Conservation (phyloP, 2,113 vertebrate genomes). For the Gyps fulvus region DNA sequence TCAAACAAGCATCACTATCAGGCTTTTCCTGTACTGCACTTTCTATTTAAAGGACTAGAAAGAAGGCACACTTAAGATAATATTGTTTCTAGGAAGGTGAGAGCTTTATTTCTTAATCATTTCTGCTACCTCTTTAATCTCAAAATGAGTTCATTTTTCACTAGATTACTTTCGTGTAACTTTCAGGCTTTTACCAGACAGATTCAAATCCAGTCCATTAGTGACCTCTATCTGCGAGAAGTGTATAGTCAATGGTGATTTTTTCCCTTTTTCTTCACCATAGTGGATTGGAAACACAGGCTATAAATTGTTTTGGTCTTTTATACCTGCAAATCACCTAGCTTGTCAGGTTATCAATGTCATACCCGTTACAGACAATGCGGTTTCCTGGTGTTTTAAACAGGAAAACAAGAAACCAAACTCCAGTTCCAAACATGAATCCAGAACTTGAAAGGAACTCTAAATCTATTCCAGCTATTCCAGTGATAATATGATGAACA, state of each 20-base stretch:
- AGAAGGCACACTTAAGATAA: slow-evolving; percentile 25
- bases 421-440: not conserved
- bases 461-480: not conserved
- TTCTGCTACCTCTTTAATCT: slow-evolving; percentile 56
- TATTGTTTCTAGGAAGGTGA: slow-evolving; percentile 48
- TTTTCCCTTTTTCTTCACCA: not conserved
- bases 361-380: not conserved
- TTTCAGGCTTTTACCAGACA: slow-evolving; percentile 61
- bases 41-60: slow-evolving; percentile 15
- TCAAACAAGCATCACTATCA: not conserved
- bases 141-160: slow-evolving; percentile 65
- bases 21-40: not conserved
- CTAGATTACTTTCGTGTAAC: slow-evolving; percentile 70
- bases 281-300: not conserved
- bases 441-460: not conserved
- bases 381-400: slow-evolving; percentile 14
- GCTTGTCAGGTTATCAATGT: not conserved
- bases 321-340: not conserved
- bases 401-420: not conserved
- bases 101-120: slow-evolving; percentile 36
- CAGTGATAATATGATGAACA: not conserved
- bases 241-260: slow-evolving; percentile 49
- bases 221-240: slow-evolving; percentile 85
- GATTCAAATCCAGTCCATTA: slow-evolving; percentile 82
- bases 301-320: slow-evolving; percentile 1